A percentile compares a stretch with the other conserved stretches of the same genome.
phyloP scores from a whole-genome alignment of 2,113 vertebrate genomes.

The Grantiella picta region DNA sequence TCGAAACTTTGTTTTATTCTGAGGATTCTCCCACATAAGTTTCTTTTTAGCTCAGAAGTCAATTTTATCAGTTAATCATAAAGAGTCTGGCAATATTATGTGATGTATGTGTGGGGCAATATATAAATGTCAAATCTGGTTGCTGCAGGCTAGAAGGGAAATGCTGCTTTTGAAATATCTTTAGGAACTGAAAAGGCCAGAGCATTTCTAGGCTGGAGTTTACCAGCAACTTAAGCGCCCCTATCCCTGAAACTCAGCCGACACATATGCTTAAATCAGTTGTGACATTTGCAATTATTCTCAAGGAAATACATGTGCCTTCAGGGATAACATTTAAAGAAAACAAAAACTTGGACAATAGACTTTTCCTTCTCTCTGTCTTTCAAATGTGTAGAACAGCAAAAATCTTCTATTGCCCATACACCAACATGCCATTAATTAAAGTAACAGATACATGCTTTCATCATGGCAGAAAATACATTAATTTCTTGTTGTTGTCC shows the following conservation, averaged over 20 bases:
- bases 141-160: conserved; percentile 23
- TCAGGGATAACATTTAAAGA: conserved; percentile 9
- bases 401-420: neutral
- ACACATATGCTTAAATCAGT: neutral
- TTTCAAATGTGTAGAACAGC: neutral
- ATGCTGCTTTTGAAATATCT: conserved; percentile 1
- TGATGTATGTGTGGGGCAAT: neutral
- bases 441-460: neutral
- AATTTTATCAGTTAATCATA: conserved; percentile 20
- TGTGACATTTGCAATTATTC: conserved; percentile 26
- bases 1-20: neutral
- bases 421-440: neutral
- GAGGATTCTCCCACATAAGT: neutral
- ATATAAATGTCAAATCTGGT: conserved; percentile 23
- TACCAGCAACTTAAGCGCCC: neutral
- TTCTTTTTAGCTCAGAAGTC: neutral
- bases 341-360: neutral
- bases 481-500: neutral
- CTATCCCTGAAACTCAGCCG: neutral
- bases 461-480: neutral
- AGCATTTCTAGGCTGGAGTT: conserved; percentile 5
- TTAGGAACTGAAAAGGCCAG: conserved; percentile 17
- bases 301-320: neutral
- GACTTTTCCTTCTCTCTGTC: neutral
- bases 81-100: neutral